phyloP scores from a whole-genome alignment of 2,113 vertebrate genomes.

The Ochotona princeps region DNA sequence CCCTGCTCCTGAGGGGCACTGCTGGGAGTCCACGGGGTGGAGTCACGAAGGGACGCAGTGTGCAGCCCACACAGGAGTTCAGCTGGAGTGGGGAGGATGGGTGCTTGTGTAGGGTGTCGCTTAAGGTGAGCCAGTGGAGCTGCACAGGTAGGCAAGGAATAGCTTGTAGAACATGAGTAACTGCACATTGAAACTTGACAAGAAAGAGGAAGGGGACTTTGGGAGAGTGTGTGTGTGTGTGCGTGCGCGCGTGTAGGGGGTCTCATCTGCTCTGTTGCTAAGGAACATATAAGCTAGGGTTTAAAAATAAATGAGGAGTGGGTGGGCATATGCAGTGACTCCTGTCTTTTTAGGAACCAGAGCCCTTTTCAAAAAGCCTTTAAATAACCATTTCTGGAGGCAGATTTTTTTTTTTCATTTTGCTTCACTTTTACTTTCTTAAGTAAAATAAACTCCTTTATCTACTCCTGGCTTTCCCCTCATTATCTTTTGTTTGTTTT shows the following conservation, averaged over 20 bases:
- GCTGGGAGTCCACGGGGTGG: neutral
- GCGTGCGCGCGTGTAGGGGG: slow-evolving; percentile 65
- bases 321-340: slow-evolving; percentile 74
- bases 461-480: slow-evolving; percentile 65
- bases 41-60: neutral
- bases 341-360: slow-evolving; percentile 75
- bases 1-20: neutral
- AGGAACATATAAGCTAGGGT: slow-evolving; percentile 77
- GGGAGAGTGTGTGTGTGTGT: slow-evolving; percentile 29
- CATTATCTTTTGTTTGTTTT: slow-evolving; percentile 72
- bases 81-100: neutral
- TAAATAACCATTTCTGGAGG: slow-evolving; percentile 80
- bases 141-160: slow-evolving; percentile 46
- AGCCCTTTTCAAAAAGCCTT: slow-evolving; percentile 81
- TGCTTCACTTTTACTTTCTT: slow-evolving; percentile 75
- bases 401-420: slow-evolving; percentile 76
- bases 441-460: slow-evolving; percentile 75
- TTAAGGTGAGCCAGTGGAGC: slow-evolving; percentile 35
- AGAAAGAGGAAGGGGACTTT: slow-evolving; percentile 9
- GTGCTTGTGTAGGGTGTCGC: neutral
- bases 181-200: slow-evolving; percentile 33
- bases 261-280: slow-evolving; percentile 78
- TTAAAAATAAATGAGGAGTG: slow-evolving; percentile 77
- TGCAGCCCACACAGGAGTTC: neutral
- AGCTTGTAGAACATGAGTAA: neutral